phyloP scores from a whole-genome alignment of 2,113 vertebrate species.

The Pimephales promelas region DNA sequence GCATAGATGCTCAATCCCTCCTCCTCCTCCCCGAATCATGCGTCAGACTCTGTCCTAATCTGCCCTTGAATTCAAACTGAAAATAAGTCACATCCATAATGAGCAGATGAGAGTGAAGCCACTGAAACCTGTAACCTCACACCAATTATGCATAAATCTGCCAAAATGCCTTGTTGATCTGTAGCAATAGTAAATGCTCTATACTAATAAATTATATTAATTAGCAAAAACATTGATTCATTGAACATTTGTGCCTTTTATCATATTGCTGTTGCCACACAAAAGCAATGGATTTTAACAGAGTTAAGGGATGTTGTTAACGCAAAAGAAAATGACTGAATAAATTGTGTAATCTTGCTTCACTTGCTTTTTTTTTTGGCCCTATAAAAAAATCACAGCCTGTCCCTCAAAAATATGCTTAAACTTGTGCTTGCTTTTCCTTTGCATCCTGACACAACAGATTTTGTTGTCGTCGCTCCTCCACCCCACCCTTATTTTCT shows the following conservation, averaged over 20 bases:
- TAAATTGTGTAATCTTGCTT: conserved; percentile 50
- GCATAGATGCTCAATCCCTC: conserved; percentile 6
- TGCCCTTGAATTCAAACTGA: conserved; percentile 37
- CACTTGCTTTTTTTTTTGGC: conserved; percentile 50
- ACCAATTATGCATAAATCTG: neutral
- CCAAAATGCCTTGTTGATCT: neutral
- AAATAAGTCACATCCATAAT: conserved; percentile 19
- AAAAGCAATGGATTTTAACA: neutral
- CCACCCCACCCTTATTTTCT: conserved; percentile 8
- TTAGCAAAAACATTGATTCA: neutral
- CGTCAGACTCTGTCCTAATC: conserved; percentile 35
- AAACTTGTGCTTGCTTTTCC: conserved; percentile 64
- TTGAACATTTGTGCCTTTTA: neutral
- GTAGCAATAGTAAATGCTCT: neutral
- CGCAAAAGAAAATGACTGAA: conserved; percentile 57
- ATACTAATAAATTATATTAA: neutral
- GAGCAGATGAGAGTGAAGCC: conserved; percentile 19
- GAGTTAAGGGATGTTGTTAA: neutral
- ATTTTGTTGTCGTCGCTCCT: conserved; percentile 37
- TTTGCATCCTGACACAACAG: conserved; percentile 60
- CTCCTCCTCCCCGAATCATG: conserved; percentile 23
- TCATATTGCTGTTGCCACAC: neutral
- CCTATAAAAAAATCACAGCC: conserved; percentile 52
- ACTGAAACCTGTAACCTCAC: neutral
- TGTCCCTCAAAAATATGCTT: conserved; percentile 59